phyloP scores from a whole-genome alignment of 2,113 vertebrate genomes.

The Prunella fulvescens region DNA sequence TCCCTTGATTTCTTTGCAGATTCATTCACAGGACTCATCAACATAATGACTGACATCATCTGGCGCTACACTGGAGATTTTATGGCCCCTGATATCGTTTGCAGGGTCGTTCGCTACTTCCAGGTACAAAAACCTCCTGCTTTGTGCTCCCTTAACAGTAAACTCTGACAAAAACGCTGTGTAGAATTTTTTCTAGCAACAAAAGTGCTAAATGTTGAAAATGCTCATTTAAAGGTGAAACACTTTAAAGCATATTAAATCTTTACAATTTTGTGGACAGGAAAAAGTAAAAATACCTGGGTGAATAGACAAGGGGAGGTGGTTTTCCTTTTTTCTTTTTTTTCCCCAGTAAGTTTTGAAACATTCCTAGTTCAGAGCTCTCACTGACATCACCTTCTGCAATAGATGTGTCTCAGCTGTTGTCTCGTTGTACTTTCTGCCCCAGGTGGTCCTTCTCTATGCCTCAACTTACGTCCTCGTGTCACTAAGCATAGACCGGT shows the following conservation, averaged over 20 bases:
- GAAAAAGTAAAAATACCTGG: background rate
- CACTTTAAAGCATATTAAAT: background rate
- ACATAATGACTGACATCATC: constrained; percentile 77
- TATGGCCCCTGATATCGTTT: constrained; percentile 75
- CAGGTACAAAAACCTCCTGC: constrained; percentile 45
- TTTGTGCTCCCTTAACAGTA: background rate
- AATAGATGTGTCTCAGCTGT: background rate
- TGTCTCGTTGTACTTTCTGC: background rate
- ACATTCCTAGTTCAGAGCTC: background rate
- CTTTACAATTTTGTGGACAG: background rate
- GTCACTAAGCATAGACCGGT: constrained; percentile 78
- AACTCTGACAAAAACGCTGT: background rate
- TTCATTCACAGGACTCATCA: constrained; percentile 74
- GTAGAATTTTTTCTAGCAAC: background rate
- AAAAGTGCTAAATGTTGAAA: background rate
- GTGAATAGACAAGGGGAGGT: background rate
- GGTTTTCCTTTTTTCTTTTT: background rate
- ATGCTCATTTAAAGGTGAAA: background rate
- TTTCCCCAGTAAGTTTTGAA: background rate
- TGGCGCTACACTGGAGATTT: constrained; percentile 79
- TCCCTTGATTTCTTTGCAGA: constrained; percentile 49
- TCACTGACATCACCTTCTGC: background rate
- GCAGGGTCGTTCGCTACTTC: constrained; percentile 69
- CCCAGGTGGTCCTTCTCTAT: constrained; percentile 78
- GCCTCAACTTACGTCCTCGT: constrained; percentile 77